Base-by-base conservation (phyloP, 1,140 invertebrate genomes). In the Wiebesia pumilae region DNA sequence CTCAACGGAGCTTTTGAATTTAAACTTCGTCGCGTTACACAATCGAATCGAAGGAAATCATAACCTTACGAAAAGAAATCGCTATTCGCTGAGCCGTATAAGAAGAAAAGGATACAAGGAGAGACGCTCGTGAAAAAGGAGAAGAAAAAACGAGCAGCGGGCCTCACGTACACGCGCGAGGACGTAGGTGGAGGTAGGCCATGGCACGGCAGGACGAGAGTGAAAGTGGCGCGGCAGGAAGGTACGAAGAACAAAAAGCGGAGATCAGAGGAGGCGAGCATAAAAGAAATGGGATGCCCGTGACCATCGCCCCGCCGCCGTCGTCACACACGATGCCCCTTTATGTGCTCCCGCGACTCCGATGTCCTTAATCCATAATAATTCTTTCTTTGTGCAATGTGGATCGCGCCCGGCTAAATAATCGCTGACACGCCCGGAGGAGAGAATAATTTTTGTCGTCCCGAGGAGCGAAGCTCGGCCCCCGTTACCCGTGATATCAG, bases 141-240 rank as follows among this genome's bases (percentile, higher is more conserved):
- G 30, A 69, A 47, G 16, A 47, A 84, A 80, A n/a, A 47, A 69
- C 3, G 81, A n/a, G 40, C 80, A n/a, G 14, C 43, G 10, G 27
- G 33, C 30, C 67, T 43, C 51, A 43, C 40, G 69, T 83, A 38
- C 9, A n/a, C 24, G 33, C 51, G 86, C 88, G 86, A 82, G 81
- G 80, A 81, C 82, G 81, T 88, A 88, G 87, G 86, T 89, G 88
- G 89, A 89, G 89, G 89, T 88, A 88, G 88, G 89, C 89, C 89
- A 86, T 89, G 88, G 89, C 88, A 88, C 87, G 88, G 83, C 81
- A 81, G 81, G 79, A 69, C 82, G 87, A 89, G 88, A 89, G 88
- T 88, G 88, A 88, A 83, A 81, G 87, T 89, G 87, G 87, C 80
- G 77, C 81, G 65, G 80, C 81, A 47, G n/a, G 84, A 77, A 67